Evolutionary conservation across 2,888 invertebrate genomes (phyloP).

Genomic region (Arctia plantaginis): DNA sequence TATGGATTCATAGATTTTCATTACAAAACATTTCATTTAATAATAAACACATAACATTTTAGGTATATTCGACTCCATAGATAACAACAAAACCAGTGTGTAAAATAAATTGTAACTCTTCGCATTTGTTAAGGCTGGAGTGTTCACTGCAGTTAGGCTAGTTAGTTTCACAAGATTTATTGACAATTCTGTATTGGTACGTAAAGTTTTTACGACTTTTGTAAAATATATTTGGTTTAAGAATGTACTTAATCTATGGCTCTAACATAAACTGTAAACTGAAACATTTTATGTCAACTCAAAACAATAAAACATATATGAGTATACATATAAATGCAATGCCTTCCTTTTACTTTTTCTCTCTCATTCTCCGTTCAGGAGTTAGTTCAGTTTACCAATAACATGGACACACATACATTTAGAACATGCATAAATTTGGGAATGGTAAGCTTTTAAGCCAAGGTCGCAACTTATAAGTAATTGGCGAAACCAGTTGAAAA

Average conservation of each 20-base stretch:
- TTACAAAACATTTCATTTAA: not conserved
- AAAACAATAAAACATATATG: too few species aligned
- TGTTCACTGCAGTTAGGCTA: conserved; percentile 30
- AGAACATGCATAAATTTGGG: too few species aligned
- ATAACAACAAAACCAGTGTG: not conserved
- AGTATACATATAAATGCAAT: too few species aligned
- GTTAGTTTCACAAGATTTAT: conserved; percentile 53
- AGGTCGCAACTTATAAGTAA: not conserved
- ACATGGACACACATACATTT: too few species aligned
- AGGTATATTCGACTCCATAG: not conserved
- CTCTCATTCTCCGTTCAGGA: too few species aligned
- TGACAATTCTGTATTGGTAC: conserved; percentile 50
- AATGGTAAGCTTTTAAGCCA: too few species aligned
- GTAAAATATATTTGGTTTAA: conserved; percentile 33
- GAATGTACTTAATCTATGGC: conserved; percentile 2
- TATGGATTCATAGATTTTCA: too few species aligned
- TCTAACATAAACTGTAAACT: not conserved
- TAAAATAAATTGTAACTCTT: conserved; percentile 28
- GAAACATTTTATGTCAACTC: not conserved
- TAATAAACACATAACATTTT: not conserved
- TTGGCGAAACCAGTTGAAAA: not conserved
- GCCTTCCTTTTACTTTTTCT: too few species aligned
- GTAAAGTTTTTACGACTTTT: conserved; percentile 51
- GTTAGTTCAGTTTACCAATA: too few species aligned
- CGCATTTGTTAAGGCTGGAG: conserved; percentile 47